Base-by-base conservation (phyloP, 2,888 invertebrate genomes). In the Andrena bucephala region DNA sequence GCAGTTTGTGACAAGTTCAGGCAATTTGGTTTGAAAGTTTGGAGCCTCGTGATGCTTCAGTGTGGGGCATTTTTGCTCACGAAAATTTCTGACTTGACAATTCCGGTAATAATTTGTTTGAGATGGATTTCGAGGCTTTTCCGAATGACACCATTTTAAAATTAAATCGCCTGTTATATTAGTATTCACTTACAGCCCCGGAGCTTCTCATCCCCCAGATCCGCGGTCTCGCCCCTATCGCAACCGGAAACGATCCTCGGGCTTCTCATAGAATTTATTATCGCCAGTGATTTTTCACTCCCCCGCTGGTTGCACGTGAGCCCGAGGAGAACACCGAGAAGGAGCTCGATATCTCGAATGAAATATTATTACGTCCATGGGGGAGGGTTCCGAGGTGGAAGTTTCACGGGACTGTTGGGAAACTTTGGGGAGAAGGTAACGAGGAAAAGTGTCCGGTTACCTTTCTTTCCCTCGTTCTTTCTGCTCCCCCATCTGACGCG, bases 291-390 rank as follows among this genome's bases (percentile, higher is more conserved):
- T 87, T 87, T 87, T 87, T 87, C 86, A 87, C 85, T 87, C 75
- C 77, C 68, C 60, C 63, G 69, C 70, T 67, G 72, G 60, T 54
- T 67, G 77, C 62, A 8, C 52, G 42, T 36, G 62, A 33, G 50
- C 70, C 65, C 62, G 74, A 66, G 52, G 66, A 63, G 77, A 66
- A 67, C 65, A 75, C 52, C 65, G 78, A 62, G 72, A 67, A 65
- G 70, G 67, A 71, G 81, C 83, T 85, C 90, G 90, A 90, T 90
- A 90, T 88, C 88, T 86, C 87, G 86, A 90, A 90, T 90, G 90
- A 90, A 90, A 90, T 90, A 90, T 90, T 90, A 90, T 90, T 90
- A 86, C 85, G 77, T 85, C 81, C 85, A 42, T 31, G 69, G 66
- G 78, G 54, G 57, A 68, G 57, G 71, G 62, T 70, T 74, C 71